Base-by-base conservation (phyloP, 2,113 vertebrate species). In the Mesembrinibis cayennensis region DNA sequence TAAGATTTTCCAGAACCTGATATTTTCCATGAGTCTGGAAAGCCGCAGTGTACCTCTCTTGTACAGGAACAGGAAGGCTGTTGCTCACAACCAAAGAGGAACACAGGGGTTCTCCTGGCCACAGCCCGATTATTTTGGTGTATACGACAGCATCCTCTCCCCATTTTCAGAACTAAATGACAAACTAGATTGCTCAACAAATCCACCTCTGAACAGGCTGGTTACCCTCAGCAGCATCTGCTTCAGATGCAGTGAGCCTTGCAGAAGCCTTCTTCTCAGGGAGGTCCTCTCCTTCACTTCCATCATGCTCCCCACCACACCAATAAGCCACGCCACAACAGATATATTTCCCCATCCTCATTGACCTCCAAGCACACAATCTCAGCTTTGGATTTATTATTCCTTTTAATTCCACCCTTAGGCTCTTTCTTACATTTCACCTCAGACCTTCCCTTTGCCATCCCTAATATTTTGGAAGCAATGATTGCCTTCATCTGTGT, bases 341-440 rank as follows among this genome's bases (percentile, higher is more conserved):
- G 70, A 9, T 34, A 0, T 4, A 27, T 50, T 79, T 70, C 21
- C 19, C 50, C 34, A 16, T 0, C 2, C 44, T 67, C 23, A 9
- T 9, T 34, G 38, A 50, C 18, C 26, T 81, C 47, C 81, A 67
- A 71, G 56, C 45, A 65, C 50, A n/a, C 22, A 40, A 18, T 45
- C 77, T 40, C 59, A 27, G 38, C 25, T 89, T 18, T 7, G 11
- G 44, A 50, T 83, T 69, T 81, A 42, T 63, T 76, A n/a, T 45
- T 58, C 42, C 18, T 21, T 73, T 87, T 77, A 40, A 58, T 76
- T 71, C 53, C 34, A 44, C 42, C 29, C 36, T 71, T n/a, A 89
- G 17, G n/a, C 16, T 29, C 52, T 30, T 63, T 50, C 59, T 49
- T 56, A 62, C 0, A 0, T 62, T 80, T 44, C 30, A 42, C 11